phyloP scores from a whole-genome alignment of 2,797 vertebrate genomes.

The Oreonectes daqikongensis region DNA sequence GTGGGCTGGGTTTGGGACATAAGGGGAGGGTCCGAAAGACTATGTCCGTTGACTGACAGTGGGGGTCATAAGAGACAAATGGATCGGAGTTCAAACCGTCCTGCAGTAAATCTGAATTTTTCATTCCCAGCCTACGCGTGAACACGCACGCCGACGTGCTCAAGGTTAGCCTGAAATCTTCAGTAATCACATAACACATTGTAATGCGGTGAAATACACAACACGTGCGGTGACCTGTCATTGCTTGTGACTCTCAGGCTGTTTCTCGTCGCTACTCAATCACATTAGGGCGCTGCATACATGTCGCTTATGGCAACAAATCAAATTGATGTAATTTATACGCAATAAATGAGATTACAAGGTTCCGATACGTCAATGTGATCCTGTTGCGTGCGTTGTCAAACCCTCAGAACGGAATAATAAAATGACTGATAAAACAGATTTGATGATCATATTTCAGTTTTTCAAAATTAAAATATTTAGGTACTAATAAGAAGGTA shows the following conservation, averaged over 20 bases:
- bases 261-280: conserved; percentile 27
- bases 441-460: background rate
- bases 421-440: conserved; percentile 33
- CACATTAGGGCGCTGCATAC: conserved; percentile 37
- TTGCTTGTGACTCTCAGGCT: conserved; percentile 8
- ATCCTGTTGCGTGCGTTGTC: conserved; percentile 9
- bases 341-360: conserved; percentile 35
- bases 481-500: too few relatives aligned
- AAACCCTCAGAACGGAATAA: conserved; percentile 19
- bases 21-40: background rate
- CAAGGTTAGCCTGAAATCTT: conserved; percentile 64
- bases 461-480: background rate
- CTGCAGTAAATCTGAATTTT: conserved; percentile 53
- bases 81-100: too few relatives aligned
- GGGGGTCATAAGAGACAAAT: conserved; percentile 30
- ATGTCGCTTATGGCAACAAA: conserved; percentile 26
- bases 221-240: conserved; percentile 16
- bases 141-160: conserved; percentile 37
- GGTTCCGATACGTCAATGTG: conserved; percentile 32
- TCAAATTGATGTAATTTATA: conserved; percentile 30
- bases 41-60: conserved; percentile 9
- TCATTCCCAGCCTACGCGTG: conserved; percentile 32
- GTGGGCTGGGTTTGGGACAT: background rate
- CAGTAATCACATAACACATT: conserved; percentile 16
- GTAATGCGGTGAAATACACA: conserved; percentile 19